Base-by-base conservation (phyloP, 2,113 vertebrate genomes). In the Edolisoma coerulescens region DNA sequence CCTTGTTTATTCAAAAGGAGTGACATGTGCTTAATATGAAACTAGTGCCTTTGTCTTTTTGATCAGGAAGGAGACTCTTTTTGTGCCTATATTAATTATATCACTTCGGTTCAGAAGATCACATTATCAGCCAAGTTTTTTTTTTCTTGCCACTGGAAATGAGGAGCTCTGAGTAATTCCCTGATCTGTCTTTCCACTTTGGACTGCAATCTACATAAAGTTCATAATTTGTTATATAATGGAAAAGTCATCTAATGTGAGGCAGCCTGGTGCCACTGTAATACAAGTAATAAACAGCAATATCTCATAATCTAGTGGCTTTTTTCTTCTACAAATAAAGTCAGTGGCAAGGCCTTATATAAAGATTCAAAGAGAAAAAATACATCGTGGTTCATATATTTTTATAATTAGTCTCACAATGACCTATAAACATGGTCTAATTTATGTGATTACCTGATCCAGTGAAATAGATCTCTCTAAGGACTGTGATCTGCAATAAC, bases 231-330 rank as follows among this genome's bases (percentile, higher is more conserved):
- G 37, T 84, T 91, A 35, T 80, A 45, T 44, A 91, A 90, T 63
- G 50, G 74, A 83, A 79, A 85, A 73, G 78, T 52, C 84, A 93
- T 90, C 75, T 90, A 91, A 90, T 30, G 49, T 75, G 81, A 95
- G 70, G 87, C 87, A 90, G 84, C 70, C 93, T 87, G 82, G 59
- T 96, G 87, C 87, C 89, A 95, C 78, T 91, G 50, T 42, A 88
- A 70, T 77, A 65, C 70, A 73, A 95, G 79, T 61, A 65, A 90
- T 87, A 94, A 94, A 69, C 67, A 93, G 30, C 84, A 85, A 67
- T 79, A 89, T 32, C 61, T 83, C 89, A 67, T 41, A 82, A 79
- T 45, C 50, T 57, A 87, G 85, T 65, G 39, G 7, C 4, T 93
- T 91, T 91, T 89, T 92, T 87, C 63, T 91, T 89, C 84, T 61